Evolutionary conservation across 2,113 vertebrate species (phyloP), one percentile per base, ranked within the genome.

Genomic region (Xiphophorus hellerii): DNA sequence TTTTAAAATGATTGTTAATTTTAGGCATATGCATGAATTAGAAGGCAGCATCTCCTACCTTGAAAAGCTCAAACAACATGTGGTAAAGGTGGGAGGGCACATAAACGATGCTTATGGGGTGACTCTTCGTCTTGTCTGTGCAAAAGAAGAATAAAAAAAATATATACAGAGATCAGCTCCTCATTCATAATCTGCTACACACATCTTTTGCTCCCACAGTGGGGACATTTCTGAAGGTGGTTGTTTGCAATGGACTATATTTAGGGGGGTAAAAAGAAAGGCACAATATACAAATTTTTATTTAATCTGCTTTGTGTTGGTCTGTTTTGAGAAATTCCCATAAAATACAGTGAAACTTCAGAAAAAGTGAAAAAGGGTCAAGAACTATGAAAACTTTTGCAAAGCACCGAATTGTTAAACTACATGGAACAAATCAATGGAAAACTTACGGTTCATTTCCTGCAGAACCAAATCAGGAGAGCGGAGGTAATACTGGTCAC

Each of bases 31-130:
- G 9, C 7, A 51, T 3, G n/a, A 31, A 27, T 27, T 42, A 17
- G 2, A 58, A 35, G 31, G 62, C 4, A 4, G 39, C 2, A 30
- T 30, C 1, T 68, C 63, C 12, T 17, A 82, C 97, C 96, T 99
- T 99, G 78, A 98, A 98, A 90, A 99, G 96, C 89, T 99, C 97
- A 39, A 99, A 99, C 76, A 98, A 95, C 95, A 98, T 97, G 93
- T 99, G 97, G 84, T 99, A 98, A 33, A 99, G 96, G 78, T 99
- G 97, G 22, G 97, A 99, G 20, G 97, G 97, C 30, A 98, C 96
- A 8, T 98, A 98, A 13, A 97, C 97, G 35, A 99, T 98, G 92
- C 89, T 94, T 33, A 96, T 93, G 0, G 95, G 92, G 77, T 95
- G 94, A 48, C 84, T 92, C 29, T 88, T 65, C 30, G 86, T 92